Conservation (phyloP, 2,797 vertebrate species). For the Cyprinodon diabolis region DNA sequence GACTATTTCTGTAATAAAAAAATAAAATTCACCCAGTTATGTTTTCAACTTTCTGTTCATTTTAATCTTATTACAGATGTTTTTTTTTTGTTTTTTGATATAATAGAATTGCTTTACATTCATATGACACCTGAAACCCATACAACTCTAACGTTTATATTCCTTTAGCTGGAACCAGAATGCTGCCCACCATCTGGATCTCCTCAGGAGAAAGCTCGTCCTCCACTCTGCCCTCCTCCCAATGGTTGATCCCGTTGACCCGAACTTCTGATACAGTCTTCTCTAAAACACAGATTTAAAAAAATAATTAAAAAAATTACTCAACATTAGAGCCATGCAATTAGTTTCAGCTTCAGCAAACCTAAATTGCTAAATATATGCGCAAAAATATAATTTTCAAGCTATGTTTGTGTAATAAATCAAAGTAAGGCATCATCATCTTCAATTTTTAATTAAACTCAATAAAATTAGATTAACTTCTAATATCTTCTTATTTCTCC, state of each 20-base stretch:
- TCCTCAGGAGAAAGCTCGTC: constrained; percentile 97
- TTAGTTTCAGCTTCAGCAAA: no score
- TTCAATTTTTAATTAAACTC: no score
- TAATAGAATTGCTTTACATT: constrained; percentile 1
- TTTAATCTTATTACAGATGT: neutral
- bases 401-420: neutral
- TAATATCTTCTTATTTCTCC: neutral
- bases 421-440: no score
- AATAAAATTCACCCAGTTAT: no score
- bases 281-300: constrained; percentile 71
- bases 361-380: neutral
- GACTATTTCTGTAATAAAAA: neutral
- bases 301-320: neutral
- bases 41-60: neutral
- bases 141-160: neutral
- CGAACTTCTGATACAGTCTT: constrained; percentile 77
- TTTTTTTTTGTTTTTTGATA: neutral
- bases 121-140: constrained; percentile 13
- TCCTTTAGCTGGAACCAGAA: neutral
- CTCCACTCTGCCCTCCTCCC: constrained; percentile 87
- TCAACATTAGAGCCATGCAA: neutral
- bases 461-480: neutral
- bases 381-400: neutral
- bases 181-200: constrained; percentile 90
- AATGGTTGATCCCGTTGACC: constrained; percentile 75